These are phyloP conservation scores for Forbesichthys agassizii DNA, from an alignment of 2,113 vertebrate species.

Conservation along the genomic window DNA sequence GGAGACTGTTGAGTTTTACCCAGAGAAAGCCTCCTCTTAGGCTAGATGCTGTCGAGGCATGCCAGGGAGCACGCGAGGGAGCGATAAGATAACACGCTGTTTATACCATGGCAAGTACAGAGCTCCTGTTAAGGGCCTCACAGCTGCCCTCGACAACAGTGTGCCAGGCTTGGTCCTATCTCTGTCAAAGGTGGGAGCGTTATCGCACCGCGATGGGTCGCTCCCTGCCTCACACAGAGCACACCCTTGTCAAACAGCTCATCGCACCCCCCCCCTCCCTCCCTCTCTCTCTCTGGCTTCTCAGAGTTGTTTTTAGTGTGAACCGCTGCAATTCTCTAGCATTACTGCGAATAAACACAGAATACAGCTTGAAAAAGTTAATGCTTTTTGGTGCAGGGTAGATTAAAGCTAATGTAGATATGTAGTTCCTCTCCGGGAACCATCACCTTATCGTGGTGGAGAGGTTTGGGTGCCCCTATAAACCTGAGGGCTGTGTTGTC, in stretches of 20 bases:
- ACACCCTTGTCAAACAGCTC: slow-evolving; percentile 15
- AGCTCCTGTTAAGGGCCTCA: slow-evolving; percentile 30
- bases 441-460: no score
- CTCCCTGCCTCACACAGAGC: slow-evolving; percentile 30
- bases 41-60: slow-evolving; percentile 30
- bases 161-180: slow-evolving; percentile 33
- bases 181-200: slow-evolving; percentile 21
- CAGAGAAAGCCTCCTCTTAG: slow-evolving; percentile 41
- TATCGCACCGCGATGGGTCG: slow-evolving; percentile 27
- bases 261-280: background rate
- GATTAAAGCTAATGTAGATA: no score
- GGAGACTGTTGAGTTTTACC: slow-evolving; percentile 38
- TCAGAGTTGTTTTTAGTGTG: background rate
- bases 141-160: slow-evolving; percentile 1
- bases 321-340: background rate
- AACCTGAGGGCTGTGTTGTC: no score
- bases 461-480: no score
- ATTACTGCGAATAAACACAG: background rate
- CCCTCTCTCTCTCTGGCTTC: background rate
- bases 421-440: no score
- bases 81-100: slow-evolving; percentile 53
- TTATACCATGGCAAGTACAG: slow-evolving; percentile 49
- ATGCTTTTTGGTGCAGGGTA: no score
- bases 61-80: slow-evolving; percentile 21
- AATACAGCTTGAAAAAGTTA: no score